Evolutionary conservation across 2,888 invertebrate species (phyloP), one percentile per base, ranked within the genome.

Genomic region (Apodemia zela): DNA sequence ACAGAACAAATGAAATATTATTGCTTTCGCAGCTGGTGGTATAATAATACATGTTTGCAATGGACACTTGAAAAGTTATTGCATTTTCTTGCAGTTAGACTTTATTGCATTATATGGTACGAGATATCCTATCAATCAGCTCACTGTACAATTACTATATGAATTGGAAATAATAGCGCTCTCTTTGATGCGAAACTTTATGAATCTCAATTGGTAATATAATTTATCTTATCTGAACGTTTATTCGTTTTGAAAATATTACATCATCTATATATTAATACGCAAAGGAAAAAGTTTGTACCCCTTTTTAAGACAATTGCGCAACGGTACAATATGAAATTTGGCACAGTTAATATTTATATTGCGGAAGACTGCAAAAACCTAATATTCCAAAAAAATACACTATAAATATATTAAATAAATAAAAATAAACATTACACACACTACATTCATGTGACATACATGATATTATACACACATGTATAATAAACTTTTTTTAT

Each of bases 1-100:
- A 62, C 60, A 18, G 42, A 60, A 63, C 63, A 59, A 64, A 63
- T 59, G 59, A 63, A 63, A 42, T 35, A 54, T 63, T 58, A 66
- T 66, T 63, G 64, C 62, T 42, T 61, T 59, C 61, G 15, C 68
- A 65, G 65, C 59, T 61, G 65, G 62, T 58, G 59, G 60, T 18
- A 60, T 13, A 21, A 58, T 33, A 15, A 21, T 58, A 51, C 35
- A 33, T 21, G 21, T 47, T 54, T 21, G 54, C 54, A 54, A 54
- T 29, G 15, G 33, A 21, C 59, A 59, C 59, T 60, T 60, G 60
- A 60, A 59, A 63, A 35, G 29, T 33, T 63, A 63, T 59, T 59
- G 59, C 49, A 42, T 47, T 35, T 21, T 45, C 8, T 47, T 13
- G 45, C 35, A 54, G 54, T 54, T 25, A 6, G 25, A 54, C 15